Evolutionary conservation across 2,888 invertebrate species (phyloP).

Genomic region (Rhodophaea formosa): DNA sequence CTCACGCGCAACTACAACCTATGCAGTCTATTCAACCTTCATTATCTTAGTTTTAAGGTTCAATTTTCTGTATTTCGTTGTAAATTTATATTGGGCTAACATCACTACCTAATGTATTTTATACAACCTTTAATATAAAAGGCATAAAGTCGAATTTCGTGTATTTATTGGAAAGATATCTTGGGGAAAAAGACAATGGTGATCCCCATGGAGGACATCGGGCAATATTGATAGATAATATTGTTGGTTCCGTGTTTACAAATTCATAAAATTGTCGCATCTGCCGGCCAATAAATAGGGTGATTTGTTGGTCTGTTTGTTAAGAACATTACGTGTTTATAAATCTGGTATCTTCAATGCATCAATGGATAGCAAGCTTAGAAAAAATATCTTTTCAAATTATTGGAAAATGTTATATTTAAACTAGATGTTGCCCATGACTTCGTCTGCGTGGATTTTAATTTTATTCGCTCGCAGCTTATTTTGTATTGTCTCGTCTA

Average conservation of each 20-base stretch:
- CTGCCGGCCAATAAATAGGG: conserved; percentile 26
- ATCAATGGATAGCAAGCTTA: background rate
- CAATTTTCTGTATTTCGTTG: conserved; percentile 16
- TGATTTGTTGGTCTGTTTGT: conserved; percentile 20
- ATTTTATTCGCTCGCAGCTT: too few species aligned
- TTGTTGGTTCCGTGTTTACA: conserved; percentile 59
- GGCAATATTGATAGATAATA: conserved; percentile 74
- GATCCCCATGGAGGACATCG: conserved; percentile 57
- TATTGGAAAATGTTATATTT: too few species aligned
- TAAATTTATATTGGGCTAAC: background rate
- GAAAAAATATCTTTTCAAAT: too few species aligned
- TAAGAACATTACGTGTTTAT: conserved; percentile 1
- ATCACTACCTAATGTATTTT: too few species aligned
- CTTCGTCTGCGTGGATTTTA: too few species aligned
- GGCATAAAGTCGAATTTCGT: too few species aligned
- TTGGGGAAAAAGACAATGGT: conserved; percentile 43
- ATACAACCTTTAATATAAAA: too few species aligned
- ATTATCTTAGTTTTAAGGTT: conserved; percentile 16
- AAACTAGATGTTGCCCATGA: too few species aligned
- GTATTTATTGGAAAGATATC: too few species aligned
- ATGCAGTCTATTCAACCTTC: conserved; percentile 31
- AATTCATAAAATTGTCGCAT: conserved; percentile 33
- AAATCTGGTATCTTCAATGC: background rate
- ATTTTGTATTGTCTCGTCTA: too few species aligned
- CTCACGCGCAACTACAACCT: conserved; percentile 49